phyloP scores from a whole-genome alignment of 2,888 invertebrate genomes.

The Eucera pruinosa region DNA sequence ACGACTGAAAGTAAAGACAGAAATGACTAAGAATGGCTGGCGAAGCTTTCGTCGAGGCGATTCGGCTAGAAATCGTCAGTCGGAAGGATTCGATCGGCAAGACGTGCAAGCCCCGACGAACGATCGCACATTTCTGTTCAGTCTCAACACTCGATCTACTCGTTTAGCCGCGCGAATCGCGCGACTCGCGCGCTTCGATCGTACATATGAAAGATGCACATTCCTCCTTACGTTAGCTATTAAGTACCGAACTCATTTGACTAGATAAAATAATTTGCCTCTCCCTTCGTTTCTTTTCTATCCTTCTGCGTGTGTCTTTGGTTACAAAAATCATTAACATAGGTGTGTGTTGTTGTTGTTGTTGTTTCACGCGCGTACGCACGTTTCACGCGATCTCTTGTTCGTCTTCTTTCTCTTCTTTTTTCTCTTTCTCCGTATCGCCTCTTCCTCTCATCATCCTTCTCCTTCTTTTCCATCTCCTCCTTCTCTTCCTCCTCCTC shows the following conservation, averaged over 20 bases:
- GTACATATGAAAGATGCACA: slow-evolving; percentile 78
- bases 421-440: neutral
- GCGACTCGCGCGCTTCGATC: slow-evolving; percentile 10
- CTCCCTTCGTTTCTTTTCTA: slow-evolving; percentile 39
- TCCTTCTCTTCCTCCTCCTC: slow-evolving; percentile 1
- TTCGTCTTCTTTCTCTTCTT: slow-evolving; percentile 6
- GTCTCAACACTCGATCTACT: slow-evolving; percentile 28
- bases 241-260: slow-evolving; percentile 82
- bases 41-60: slow-evolving; percentile 6
- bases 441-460: neutral
- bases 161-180: neutral
- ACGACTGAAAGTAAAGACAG: slow-evolving; percentile 1
- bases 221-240: slow-evolving; percentile 80
- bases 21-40: neutral
- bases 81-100: neutral
- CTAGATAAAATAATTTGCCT: slow-evolving; percentile 76
- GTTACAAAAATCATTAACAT: slow-evolving; percentile 69
- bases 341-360: too few species aligned
- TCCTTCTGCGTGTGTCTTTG: slow-evolving; percentile 70
- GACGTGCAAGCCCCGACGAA: slow-evolving; percentile 21
- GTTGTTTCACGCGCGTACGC: slow-evolving; percentile 20
- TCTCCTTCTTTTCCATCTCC: neutral
- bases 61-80: slow-evolving; percentile 5
- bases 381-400: slow-evolving; percentile 24
- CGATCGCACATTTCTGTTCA: slow-evolving; percentile 21